Percentiles rank a stretch among this genome's conserved stretches.
These are phyloP conservation scores for Thrips palmi DNA, from an alignment of 1,140 invertebrate species.

Conservation along the genomic window DNA sequence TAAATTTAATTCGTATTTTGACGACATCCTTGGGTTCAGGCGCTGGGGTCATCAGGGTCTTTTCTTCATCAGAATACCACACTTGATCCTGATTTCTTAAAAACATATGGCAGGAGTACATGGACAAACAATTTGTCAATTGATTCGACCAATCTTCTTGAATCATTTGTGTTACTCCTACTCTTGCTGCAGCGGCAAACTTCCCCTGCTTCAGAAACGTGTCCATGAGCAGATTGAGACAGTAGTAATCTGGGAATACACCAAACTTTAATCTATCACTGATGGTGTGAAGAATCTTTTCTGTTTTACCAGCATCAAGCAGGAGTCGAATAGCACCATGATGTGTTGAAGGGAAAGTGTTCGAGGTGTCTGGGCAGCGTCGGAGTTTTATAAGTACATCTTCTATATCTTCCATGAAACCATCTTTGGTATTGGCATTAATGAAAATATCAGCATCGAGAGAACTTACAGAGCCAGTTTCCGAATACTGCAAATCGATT, in stretches of 20 bases:
- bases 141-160: slow-evolving; percentile 71
- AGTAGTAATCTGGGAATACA: slow-evolving; percentile 65
- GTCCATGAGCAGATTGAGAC: slow-evolving; percentile 67
- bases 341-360: slow-evolving; percentile 55
- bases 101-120: slow-evolving; percentile 60
- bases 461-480: slow-evolving; percentile 33
- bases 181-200: slow-evolving; percentile 47
- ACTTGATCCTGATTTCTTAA: slow-evolving; percentile 34
- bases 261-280: slow-evolving; percentile 74
- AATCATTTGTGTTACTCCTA: slow-evolving; percentile 63
- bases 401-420: slow-evolving; percentile 41
- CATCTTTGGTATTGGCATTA: slow-evolving; percentile 31
- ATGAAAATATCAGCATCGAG: slow-evolving; percentile 58
- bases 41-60: slow-evolving; percentile 20
- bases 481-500: slow-evolving; percentile 36
- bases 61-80: slow-evolving; percentile 27
- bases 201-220: slow-evolving; percentile 50
- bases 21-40: slow-evolving; percentile 19
- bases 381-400: slow-evolving; percentile 49
- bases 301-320: slow-evolving; percentile 31
- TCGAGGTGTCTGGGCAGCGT: slow-evolving; percentile 41
- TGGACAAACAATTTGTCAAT: slow-evolving; percentile 42
- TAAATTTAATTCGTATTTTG: slow-evolving; percentile 55
- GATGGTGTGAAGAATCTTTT: slow-evolving; percentile 51
- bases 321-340: slow-evolving; percentile 58